phyloP scores from a whole-genome alignment of 2,888 invertebrate genomes.

The Caenorhabditis auriculariae region DNA sequence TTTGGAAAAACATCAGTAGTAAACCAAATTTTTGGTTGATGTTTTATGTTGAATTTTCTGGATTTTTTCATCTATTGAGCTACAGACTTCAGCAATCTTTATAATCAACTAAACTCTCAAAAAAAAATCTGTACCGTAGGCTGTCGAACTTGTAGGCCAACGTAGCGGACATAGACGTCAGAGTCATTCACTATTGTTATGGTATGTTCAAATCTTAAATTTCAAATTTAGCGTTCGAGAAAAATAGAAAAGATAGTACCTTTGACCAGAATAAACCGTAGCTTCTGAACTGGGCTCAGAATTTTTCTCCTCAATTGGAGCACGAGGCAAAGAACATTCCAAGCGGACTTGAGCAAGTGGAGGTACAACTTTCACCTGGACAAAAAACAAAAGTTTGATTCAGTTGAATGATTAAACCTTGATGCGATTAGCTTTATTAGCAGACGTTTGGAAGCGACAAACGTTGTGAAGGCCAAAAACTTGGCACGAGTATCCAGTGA shows the following conservation, averaged over 20 bases:
- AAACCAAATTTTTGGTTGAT: too few species aligned
- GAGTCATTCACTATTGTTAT: constrained; percentile 48
- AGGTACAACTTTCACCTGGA: constrained; percentile 38
- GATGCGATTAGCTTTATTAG: background rate
- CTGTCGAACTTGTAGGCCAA: constrained; percentile 41
- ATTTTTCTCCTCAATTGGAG: constrained; percentile 52
- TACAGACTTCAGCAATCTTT: too few species aligned
- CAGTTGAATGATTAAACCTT: background rate
- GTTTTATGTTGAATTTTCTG: too few species aligned
- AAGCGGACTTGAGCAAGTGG: constrained; percentile 27
- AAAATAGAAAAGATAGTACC: constrained; percentile 17
- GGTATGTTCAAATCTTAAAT: constrained; percentile 53
- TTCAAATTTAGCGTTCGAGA: background rate
- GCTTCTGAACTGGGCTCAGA: constrained; percentile 53
- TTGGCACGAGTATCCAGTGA: constrained; percentile 57
- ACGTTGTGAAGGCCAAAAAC: constrained; percentile 56
- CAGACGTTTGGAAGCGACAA: constrained; percentile 46
- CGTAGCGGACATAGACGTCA: constrained; percentile 43
- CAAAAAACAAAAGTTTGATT: background rate
- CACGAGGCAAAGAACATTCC: constrained; percentile 49
- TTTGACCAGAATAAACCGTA: constrained; percentile 59
- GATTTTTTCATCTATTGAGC: too few species aligned
- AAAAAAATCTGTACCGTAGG: constrained; percentile 23
- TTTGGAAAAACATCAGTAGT: too few species aligned
- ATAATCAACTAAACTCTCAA: background rate